A percentile compares a stretch with the other conserved stretches of the same genome.
These are phyloP conservation scores for Gallinago undulata DNA, from an alignment of 2,113 vertebrate species.

Conservation along the genomic window DNA sequence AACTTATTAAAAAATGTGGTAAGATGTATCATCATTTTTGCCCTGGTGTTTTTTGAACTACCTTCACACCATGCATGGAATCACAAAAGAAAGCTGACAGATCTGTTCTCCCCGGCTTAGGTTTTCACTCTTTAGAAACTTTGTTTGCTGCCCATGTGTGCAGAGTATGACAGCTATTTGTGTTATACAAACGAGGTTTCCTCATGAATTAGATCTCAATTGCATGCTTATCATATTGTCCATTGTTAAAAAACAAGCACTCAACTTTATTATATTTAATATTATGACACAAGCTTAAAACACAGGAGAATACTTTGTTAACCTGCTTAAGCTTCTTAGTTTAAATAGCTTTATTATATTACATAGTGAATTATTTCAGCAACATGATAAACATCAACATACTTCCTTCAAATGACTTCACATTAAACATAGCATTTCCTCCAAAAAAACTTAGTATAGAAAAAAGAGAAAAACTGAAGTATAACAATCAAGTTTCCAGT, in stretches of 20 bases:
- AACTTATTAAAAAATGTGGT: neutral
- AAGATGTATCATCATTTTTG: neutral
- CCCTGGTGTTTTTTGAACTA: neutral
- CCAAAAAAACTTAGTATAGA: neutral
- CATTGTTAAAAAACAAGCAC: neutral
- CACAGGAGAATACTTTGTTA: neutral
- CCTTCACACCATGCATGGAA: neutral
- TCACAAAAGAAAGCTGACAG: neutral
- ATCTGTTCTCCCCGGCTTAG: neutral
- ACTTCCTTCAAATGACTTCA: neutral
- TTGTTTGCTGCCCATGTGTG: neutral
- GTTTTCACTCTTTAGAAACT: neutral
- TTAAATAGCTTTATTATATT: neutral
- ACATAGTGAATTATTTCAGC: neutral
- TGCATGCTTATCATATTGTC: neutral
- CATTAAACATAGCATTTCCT: neutral
- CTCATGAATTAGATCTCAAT: neutral
- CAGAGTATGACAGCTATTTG: conserved; percentile 9
- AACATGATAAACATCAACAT: neutral
- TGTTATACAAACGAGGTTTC: neutral
- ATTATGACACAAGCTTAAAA: neutral
- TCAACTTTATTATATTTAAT: conserved; percentile 1
- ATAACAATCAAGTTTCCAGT: neutral
- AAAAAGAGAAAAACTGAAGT: neutral
- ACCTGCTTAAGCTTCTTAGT: neutral